These are phyloP conservation scores for Eulithis testata DNA, from an alignment of 2,888 invertebrate species.

Conservation along the genomic window DNA sequence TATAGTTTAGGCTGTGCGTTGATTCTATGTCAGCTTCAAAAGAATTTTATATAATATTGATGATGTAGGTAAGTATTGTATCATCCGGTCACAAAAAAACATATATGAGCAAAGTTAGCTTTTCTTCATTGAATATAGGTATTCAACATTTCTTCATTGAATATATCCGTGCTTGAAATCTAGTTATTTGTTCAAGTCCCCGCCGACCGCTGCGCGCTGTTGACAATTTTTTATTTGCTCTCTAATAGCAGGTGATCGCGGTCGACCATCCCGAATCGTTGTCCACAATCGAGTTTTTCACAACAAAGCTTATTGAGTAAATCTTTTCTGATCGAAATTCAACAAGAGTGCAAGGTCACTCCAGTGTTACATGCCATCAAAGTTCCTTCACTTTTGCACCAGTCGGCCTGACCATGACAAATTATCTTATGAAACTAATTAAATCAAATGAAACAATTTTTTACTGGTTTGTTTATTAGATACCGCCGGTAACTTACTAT, in stretches of 20 bases:
- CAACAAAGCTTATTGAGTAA: constrained; percentile 56
- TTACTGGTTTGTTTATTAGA: constrained; percentile 77
- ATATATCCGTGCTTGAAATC: constrained; percentile 4
- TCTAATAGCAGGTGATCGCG: constrained; percentile 23
- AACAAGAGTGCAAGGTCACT: constrained; percentile 55
- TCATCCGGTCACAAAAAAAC: too few species aligned
- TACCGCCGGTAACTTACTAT: constrained; percentile 77
- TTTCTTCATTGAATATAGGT: too few species aligned
- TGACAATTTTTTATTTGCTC: constrained; percentile 4
- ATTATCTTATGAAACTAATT: constrained; percentile 42
- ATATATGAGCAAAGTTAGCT: too few species aligned
- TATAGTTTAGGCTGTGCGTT: too few species aligned
- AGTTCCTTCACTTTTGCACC: constrained; percentile 48
- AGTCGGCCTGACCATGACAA: constrained; percentile 32
- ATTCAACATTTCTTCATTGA: not conserved
- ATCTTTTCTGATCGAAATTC: constrained; percentile 45
- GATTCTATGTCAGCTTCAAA: too few species aligned
- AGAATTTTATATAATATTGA: too few species aligned
- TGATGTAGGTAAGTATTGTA: too few species aligned
- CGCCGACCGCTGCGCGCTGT: not conserved
- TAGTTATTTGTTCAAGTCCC: not conserved
- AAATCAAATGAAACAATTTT: constrained; percentile 52
- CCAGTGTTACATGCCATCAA: constrained; percentile 48
- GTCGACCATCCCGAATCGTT: constrained; percentile 52
- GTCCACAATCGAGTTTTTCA: constrained; percentile 54